Conservation (phyloP, 2,797 vertebrate genomes). For the Scyliorhinus canicula region DNA sequence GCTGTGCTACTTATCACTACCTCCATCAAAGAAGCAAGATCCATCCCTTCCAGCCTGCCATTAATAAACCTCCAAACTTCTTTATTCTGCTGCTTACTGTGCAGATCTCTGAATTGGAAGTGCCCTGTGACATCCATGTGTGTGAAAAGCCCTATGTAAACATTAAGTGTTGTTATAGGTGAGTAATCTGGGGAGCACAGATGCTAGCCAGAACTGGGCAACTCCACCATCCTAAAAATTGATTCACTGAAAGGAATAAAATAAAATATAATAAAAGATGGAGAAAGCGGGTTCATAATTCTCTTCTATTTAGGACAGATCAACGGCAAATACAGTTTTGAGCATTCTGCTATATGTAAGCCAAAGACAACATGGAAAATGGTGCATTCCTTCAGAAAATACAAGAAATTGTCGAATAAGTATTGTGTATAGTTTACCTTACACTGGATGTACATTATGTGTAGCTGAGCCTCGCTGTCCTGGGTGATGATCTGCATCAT, state of each 20-base stretch:
- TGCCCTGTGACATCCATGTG: too few species aligned
- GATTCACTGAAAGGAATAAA: neutral
- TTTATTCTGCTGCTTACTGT: too few species aligned
- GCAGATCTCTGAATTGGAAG: too few species aligned
- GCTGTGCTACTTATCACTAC: too few species aligned
- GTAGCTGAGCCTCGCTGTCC: conserved; percentile 60
- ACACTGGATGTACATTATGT: conserved; percentile 83
- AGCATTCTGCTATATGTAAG: neutral
- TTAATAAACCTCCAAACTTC: too few species aligned
- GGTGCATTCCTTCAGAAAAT: neutral
- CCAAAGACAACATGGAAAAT: neutral
- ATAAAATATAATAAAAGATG: neutral
- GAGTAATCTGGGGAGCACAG: too few species aligned
- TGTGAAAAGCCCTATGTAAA: too few species aligned
- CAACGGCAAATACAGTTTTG: neutral
- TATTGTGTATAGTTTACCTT: conserved; percentile 60
- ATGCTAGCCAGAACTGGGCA: too few species aligned
- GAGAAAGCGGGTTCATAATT: neutral
- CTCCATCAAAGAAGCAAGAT: too few species aligned
- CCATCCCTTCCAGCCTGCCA: too few species aligned
- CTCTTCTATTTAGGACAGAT: neutral
- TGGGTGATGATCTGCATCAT: conserved; percentile 82
- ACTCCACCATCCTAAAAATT: neutral
- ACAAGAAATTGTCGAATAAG: neutral
- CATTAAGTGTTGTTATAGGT: too few species aligned